Base-by-base conservation (phyloP, 2,888 invertebrate genomes). In the Tenthredo distinguenda region DNA sequence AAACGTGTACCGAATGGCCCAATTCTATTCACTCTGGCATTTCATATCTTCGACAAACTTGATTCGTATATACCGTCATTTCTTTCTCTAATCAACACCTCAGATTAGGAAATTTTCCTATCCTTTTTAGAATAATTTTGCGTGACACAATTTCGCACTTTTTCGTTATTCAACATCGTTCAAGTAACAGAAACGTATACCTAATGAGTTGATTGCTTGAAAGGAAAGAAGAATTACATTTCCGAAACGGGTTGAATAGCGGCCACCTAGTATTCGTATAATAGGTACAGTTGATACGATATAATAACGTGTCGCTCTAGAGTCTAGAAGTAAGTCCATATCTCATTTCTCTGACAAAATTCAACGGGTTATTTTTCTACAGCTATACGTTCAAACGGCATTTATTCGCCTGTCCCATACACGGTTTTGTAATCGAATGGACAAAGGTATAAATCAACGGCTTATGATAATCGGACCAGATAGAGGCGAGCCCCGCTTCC, bases 381-480 rank as follows among this genome's bases (percentile, higher is more conserved):
- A 65, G 7, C 47, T 26, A 68, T 68, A 79, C 47, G 62, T 83
- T 83, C 26, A 71, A 62, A 81, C 62, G 68, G 65, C 34, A 68
- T 68, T 83, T 68, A 83, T 83, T 68, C n/a, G 18, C 83, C 68
- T 47, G 83, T 83, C 83, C 68, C 83, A 62, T 68, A 55, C 12
- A 47, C 26, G 83, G 47, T n/a, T 83, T 83, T 71, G 68, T 68
- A 83, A 83, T 68, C 71, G 65, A 81, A 68, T 18, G 65, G 26
- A 50, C 68, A 50, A 40, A 68, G 68, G 50, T 83, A 83, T 83
- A 83, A 83, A 83, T 83, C 68, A 83, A 83, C 71, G 68, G 47
- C 50, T 71, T 71, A 83, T 71, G 83, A 83, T 83, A 83, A 83
- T 68, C 83, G 71, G 34, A 47, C 47, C 83, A 83, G 83, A 83